A percentile compares a stretch with the other conserved stretches of the same genome.
These are phyloP conservation scores for Hydropotes inermis DNA, from an alignment of 2,113 vertebrate species.

Conservation along the genomic window DNA sequence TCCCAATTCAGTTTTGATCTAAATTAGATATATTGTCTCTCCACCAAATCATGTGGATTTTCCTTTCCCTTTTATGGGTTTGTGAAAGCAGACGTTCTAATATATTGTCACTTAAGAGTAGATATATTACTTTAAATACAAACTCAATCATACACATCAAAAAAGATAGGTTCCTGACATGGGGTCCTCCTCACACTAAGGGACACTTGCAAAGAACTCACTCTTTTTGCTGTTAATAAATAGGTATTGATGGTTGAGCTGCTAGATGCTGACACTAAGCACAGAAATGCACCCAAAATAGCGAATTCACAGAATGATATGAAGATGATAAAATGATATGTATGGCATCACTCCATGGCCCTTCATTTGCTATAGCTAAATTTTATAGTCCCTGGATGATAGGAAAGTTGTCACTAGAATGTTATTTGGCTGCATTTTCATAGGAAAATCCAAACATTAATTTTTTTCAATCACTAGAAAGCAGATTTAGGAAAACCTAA, in stretches of 20 bases:
- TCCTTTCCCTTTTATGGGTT: neutral
- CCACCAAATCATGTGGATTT: neutral
- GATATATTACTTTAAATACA: neutral
- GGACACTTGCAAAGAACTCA: neutral
- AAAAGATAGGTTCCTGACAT: neutral
- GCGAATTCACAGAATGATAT: neutral
- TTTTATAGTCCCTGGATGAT: neutral
- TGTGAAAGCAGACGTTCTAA: neutral
- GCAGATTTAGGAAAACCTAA: neutral
- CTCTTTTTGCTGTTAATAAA: neutral
- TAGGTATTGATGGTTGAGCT: neutral
- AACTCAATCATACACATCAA: neutral
- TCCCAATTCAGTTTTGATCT: neutral
- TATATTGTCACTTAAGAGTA: neutral
- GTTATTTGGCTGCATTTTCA: neutral
- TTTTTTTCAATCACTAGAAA: neutral
- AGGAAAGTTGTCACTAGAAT: neutral
- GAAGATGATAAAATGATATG: neutral
- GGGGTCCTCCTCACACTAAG: neutral
- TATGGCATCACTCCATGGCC: neutral
- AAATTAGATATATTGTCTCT: neutral
- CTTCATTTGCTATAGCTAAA: accelerated
- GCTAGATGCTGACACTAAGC: neutral
- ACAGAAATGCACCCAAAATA: neutral
- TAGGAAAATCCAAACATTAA: neutral